Percentiles rank a stretch among this genome's conserved stretches.
These are phyloP conservation scores for Heliothis subflexa DNA, from an alignment of 1,140 invertebrate species.

Conservation along the genomic window DNA sequence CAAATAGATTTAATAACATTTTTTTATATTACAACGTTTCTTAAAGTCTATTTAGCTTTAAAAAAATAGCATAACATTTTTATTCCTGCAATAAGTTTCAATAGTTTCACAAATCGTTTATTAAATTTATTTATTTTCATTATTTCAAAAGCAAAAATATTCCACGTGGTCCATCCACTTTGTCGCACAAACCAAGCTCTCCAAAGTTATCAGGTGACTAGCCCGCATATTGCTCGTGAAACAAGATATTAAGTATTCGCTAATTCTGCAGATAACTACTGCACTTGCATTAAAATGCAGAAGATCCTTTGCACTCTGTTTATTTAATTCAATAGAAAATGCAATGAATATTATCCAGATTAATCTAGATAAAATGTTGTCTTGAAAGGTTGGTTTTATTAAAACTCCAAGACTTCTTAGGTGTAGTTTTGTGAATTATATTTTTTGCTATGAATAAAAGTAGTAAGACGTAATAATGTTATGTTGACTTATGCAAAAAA, in stretches of 20 bases:
- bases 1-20: too few relatives aligned
- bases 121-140: too few relatives aligned
- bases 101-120: too few relatives aligned
- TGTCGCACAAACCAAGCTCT: not conserved
- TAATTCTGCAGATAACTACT: conserved; percentile 11
- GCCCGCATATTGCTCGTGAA: conserved; percentile 2
- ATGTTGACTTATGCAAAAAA: too few relatives aligned
- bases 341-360: not conserved
- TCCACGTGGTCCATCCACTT: not conserved
- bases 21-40: too few relatives aligned
- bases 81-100: too few relatives aligned
- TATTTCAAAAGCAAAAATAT: not conserved
- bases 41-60: too few relatives aligned
- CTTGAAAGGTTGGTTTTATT: conserved; percentile 3
- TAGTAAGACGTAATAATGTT: too few relatives aligned
- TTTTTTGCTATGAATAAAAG: too few relatives aligned
- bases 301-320: not conserved
- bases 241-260: conserved; percentile 36
- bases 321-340: conserved; percentile 23
- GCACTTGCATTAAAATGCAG: conserved; percentile 27
- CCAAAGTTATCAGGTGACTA: conserved; percentile 4
- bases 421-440: not conserved
- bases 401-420: not conserved
- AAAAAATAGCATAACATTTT: too few relatives aligned
- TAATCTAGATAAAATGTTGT: not conserved